phyloP scores from a whole-genome alignment of 2,888 invertebrate genomes.

The Leptarthrus brevirostris region DNA sequence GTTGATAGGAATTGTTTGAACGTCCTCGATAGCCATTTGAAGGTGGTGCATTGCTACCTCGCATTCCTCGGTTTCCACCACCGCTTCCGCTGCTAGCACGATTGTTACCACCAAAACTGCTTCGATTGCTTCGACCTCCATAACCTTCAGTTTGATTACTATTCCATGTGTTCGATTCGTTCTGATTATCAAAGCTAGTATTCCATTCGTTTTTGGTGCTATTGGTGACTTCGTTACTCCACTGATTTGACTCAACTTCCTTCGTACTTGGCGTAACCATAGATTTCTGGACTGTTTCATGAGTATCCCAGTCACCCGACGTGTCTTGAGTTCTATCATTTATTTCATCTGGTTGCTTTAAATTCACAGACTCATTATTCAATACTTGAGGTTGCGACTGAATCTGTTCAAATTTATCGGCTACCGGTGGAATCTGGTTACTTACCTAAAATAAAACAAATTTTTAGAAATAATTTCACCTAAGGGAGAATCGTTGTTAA shows the following conservation, averaged over 20 bases:
- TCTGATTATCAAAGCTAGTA: constrained; percentile 50
- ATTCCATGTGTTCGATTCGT: constrained; percentile 58
- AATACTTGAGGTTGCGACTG: constrained; percentile 16
- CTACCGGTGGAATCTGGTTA: constrained; percentile 39
- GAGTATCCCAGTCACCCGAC: constrained; percentile 50
- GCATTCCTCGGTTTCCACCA: constrained; percentile 55
- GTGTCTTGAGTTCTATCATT: constrained; percentile 44
- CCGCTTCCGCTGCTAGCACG: constrained; percentile 55
- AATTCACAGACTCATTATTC: constrained; percentile 13
- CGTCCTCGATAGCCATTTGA: constrained; percentile 52
- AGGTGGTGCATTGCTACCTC: constrained; percentile 55
- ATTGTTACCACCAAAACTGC: constrained; percentile 49
- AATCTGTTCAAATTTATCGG: constrained; percentile 47
- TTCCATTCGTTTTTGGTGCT: constrained; percentile 52
- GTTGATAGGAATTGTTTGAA: constrained; percentile 53
- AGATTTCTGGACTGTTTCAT: constrained; percentile 43
- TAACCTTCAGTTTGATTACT: constrained; percentile 51
- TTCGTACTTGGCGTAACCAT: constrained; percentile 25
- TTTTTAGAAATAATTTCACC: background rate
- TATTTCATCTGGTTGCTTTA: constrained; percentile 43
- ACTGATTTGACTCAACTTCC: constrained; percentile 59
- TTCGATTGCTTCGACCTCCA: constrained; percentile 23
- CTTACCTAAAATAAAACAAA: constrained; percentile 17
- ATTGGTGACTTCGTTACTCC: constrained; percentile 63
- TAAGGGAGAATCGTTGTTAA: background rate